Percentiles rank a stretch among this genome's conserved stretches.
phyloP scores from a whole-genome alignment of 2,113 vertebrate species.

The Chrysemys picta region DNA sequence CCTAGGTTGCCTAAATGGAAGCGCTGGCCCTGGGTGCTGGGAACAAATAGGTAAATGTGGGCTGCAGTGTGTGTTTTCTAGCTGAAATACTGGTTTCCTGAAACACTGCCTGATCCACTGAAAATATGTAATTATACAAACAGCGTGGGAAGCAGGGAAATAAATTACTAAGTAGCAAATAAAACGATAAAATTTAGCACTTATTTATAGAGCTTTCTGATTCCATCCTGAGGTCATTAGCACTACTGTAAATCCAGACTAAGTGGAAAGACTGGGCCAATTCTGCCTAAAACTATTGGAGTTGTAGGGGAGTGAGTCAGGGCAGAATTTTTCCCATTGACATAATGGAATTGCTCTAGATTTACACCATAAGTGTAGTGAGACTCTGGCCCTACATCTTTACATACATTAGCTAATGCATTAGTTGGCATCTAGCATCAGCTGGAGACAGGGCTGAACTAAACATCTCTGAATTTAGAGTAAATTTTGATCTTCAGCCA shows the following conservation, averaged over 20 bases:
- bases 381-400: neutral
- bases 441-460: neutral
- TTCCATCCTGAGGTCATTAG: neutral
- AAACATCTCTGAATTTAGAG: neutral
- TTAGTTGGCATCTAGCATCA: neutral
- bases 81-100: neutral
- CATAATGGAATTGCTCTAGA: neutral
- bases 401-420: neutral
- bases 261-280: neutral
- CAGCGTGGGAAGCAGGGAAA: neutral
- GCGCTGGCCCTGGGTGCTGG: neutral
- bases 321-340: neutral
- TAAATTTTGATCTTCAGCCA: neutral
- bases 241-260: neutral
- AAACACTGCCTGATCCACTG: neutral
- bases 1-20: too few species aligned
- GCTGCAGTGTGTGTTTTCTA: neutral
- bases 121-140: neutral
- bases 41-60: neutral
- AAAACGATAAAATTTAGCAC: neutral
- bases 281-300: neutral
- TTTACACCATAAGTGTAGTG: neutral
- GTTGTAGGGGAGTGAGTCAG: neutral
- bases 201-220: neutral
- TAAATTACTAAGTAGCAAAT: neutral